Base-by-base conservation (phyloP, 1,140 invertebrate genomes). In the Polypedilum pembai region DNA sequence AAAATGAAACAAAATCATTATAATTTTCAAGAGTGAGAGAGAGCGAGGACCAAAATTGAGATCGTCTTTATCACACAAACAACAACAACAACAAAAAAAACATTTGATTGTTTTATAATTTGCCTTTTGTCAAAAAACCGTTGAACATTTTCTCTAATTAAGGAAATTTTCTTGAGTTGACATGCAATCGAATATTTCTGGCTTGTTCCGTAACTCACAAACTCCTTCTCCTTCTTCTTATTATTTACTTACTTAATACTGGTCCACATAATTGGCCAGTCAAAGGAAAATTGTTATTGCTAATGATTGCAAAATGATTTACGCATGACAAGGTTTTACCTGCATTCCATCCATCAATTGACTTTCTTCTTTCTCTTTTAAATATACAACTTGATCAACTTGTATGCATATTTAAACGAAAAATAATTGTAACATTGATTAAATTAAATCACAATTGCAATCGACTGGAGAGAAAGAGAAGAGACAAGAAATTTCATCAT, bases 1-100 rank as follows among this genome's bases (percentile, higher is more conserved):
- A 69, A 69, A 69, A 69, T 69, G 17, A 69, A 69, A 69, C 65
- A 5, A 20, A 69, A 69, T 69, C 65, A 69, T 69, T 69, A 69
- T 69, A 69, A 69, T 69, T 69, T 69, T 69, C 18, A 3, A n/a
- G n/a, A 66, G 17, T n/a, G 2, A 69, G 8, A 21, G 65, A 20
- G 2, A 69, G 8, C 8, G 65, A 20, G 17, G 7, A 18, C 45
- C 45, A 17, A 56, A 56, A 15, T 56, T 56, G 45, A 12, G n/a
- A 56, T 56, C 45, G 45, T 15, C n/a, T 45, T 45, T 15, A 45
- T 56, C 45, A n/a, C 1, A 4, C 12, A 45, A 15, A n/a, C n/a
- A n/a, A n/a, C n/a, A n/a, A 33, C 24, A 33, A 33, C 24, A 33
- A 33, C 24, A 33, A 33, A 33, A 33, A 33, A 33, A 33, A 33